phyloP scores from a whole-genome alignment of 2,797 vertebrate genomes.

The Chromobotia macracanthus region DNA sequence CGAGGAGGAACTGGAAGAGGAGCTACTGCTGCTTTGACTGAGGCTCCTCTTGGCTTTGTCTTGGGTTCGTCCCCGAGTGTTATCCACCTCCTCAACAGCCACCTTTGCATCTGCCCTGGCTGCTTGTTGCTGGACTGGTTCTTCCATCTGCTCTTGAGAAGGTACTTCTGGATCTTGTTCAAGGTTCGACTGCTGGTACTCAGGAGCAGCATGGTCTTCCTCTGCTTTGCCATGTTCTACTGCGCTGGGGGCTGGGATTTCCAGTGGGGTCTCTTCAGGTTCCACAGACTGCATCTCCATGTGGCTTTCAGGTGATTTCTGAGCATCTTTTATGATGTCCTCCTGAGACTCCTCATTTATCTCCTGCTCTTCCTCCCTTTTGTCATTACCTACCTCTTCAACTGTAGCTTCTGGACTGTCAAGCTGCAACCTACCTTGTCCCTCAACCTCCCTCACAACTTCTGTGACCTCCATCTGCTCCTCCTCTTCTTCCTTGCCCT shows the following conservation, averaged over 20 bases:
- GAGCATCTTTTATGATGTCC: conserved; percentile 62
- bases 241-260: background rate
- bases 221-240: background rate
- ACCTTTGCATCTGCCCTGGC: conserved; percentile 67
- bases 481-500: conserved; percentile 74
- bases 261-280: conserved; percentile 25
- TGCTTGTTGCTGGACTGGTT: conserved; percentile 66
- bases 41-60: conserved; percentile 76
- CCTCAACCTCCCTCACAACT: conserved; percentile 58
- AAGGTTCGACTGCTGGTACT: conserved; percentile 21
- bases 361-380: conserved; percentile 73
- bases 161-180: background rate
- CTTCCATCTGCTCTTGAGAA: conserved; percentile 20
- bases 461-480: conserved; percentile 76
- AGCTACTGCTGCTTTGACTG: conserved; percentile 74
- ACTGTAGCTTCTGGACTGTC: conserved; percentile 77
- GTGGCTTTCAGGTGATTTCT: conserved; percentile 35
- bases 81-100: conserved; percentile 60
- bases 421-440: conserved; percentile 71
- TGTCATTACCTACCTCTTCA: conserved; percentile 78
- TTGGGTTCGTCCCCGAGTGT: conserved; percentile 77
- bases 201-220: background rate
- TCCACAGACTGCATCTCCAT: conserved; percentile 19
- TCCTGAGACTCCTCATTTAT: conserved; percentile 57
- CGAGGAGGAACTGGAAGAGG: conserved; percentile 82